These are phyloP conservation scores for Leptobrachium leishanense DNA, from an alignment of 2,113 vertebrate genomes.

Conservation along the genomic window DNA sequence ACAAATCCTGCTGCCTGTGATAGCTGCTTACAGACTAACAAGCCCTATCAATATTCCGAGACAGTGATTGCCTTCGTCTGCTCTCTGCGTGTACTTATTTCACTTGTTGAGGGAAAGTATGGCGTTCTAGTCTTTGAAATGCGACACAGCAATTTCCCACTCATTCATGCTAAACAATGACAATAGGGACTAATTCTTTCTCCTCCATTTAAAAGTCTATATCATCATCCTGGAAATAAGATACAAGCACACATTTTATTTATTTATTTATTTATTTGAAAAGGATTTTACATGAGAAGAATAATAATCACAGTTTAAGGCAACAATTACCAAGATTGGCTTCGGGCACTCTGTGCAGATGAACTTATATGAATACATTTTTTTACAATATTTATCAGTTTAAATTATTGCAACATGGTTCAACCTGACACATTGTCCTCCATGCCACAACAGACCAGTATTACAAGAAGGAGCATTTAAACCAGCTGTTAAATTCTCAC, in stretches of 20 bases:
- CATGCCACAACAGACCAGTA: too few relatives aligned
- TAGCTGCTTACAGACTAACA: background rate
- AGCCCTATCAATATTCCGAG: background rate
- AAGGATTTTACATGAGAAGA: too few relatives aligned
- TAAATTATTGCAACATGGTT: background rate
- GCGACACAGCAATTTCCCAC: constrained; percentile 11
- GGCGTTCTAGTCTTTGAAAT: constrained; percentile 11
- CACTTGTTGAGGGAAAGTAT: background rate
- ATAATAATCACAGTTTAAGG: background rate
- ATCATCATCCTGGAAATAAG: background rate
- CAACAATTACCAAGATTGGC: background rate
- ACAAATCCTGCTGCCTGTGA: background rate
- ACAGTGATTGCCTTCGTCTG: background rate
- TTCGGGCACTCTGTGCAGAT: background rate
- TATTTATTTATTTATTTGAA: too few relatives aligned
- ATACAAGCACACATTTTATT: background rate
- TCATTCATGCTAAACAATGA: constrained; percentile 10
- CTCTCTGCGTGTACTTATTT: background rate
- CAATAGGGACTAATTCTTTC: constrained; percentile 13
- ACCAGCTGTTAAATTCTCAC: too few relatives aligned
- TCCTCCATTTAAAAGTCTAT: background rate
- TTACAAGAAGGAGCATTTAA: too few relatives aligned
- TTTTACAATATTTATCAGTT: background rate
- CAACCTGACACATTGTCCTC: too few relatives aligned
- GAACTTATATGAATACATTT: background rate